These are phyloP conservation scores for Drosophila mojavensis DNA, from an alignment of 1,140 invertebrate species.

Conservation along the genomic window DNA sequence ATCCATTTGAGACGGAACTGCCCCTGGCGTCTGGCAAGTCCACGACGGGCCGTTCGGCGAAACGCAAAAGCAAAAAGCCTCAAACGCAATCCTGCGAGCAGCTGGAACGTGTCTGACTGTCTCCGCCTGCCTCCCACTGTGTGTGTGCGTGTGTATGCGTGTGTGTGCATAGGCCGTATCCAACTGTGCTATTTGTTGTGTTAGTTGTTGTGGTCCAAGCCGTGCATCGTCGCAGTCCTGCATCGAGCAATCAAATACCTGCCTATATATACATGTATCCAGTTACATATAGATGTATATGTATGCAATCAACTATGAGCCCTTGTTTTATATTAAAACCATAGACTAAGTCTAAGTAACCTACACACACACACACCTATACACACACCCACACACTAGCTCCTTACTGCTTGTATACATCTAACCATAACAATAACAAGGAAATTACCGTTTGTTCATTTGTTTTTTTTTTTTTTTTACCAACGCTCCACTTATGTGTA, in stretches of 20 bases:
- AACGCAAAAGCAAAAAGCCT: constrained; percentile 64
- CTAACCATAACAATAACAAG: constrained; percentile 9
- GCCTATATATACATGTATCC: constrained; percentile 1
- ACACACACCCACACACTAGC: constrained; percentile 12
- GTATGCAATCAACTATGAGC: constrained; percentile 26
- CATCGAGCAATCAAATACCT: constrained; percentile 13
- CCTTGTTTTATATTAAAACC: constrained; percentile 82
- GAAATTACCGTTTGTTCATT: background rate
- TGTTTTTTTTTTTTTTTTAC: background rate
- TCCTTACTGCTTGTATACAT: constrained; percentile 20
- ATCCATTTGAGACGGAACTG: constrained; percentile 56
- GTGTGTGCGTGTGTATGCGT: background rate
- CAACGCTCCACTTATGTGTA: constrained; percentile 8
- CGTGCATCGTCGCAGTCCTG: constrained; percentile 20
- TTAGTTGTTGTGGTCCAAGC: constrained; percentile 21
- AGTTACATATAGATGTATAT: background rate
- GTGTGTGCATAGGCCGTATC: background rate
- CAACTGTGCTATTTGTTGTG: constrained; percentile 8
- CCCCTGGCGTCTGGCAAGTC: constrained; percentile 15
- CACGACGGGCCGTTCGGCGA: constrained; percentile 27
- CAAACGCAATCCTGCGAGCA: constrained; percentile 80
- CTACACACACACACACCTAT: constrained; percentile 21
- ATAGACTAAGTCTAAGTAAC: constrained; percentile 47
- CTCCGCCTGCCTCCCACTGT: background rate
- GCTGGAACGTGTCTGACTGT: constrained; percentile 63